These are phyloP conservation scores for Merops nubicus DNA, from an alignment of 2,113 vertebrate species.

Conservation along the genomic window DNA sequence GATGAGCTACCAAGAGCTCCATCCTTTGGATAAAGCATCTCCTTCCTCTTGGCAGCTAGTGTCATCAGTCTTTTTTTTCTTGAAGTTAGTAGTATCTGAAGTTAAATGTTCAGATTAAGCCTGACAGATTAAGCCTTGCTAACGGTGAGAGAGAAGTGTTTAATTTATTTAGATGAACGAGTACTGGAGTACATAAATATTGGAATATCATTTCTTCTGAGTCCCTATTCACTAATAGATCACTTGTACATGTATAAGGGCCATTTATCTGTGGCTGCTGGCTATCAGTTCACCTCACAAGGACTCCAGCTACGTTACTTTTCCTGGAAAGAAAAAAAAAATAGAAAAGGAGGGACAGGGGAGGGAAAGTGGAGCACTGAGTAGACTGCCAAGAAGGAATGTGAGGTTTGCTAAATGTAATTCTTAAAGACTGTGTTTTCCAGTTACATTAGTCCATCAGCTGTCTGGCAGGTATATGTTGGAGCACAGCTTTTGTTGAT, in stretches of 20 bases:
- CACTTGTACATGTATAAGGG: rapidly evolving
- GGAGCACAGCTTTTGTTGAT: neutral
- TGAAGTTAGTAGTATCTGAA: neutral
- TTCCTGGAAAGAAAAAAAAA: neutral
- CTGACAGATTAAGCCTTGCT: neutral
- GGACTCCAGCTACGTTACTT: neutral
- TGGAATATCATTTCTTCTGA: neutral
- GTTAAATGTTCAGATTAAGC: too few species aligned
- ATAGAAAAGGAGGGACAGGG: rapidly evolving
- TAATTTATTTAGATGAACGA: neutral
- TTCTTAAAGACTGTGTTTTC: neutral
- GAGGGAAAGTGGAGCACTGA: neutral
- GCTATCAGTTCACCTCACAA: neutral
- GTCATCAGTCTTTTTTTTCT: neutral
- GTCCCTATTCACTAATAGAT: neutral
- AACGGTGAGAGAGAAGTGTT: neutral
- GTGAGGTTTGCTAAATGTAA: neutral
- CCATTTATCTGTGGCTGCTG: neutral
- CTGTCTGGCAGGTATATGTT: neutral
- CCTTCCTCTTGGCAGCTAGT: neutral
- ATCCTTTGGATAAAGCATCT: neutral
- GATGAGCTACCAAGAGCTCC: neutral
- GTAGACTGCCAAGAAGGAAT: neutral
- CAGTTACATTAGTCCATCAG: too few species aligned
- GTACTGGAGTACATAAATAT: neutral